These are phyloP conservation scores for Amphipoea oculea DNA, from an alignment of 2,888 invertebrate genomes.

Conservation along the genomic window DNA sequence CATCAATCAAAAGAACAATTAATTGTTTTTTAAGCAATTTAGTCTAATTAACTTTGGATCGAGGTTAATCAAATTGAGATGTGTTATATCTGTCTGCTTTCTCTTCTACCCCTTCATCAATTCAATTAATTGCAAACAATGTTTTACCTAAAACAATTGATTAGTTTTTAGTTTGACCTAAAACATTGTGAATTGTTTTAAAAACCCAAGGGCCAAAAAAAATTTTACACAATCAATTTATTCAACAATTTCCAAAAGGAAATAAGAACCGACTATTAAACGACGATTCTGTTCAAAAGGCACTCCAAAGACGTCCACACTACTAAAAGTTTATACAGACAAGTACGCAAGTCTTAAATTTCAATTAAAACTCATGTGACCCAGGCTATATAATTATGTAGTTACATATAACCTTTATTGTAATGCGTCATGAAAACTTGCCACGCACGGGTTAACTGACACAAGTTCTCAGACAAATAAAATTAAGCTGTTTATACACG, in stretches of 20 bases:
- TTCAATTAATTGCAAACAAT: not conserved
- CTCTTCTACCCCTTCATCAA: not conserved
- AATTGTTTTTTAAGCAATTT: constrained; percentile 21
- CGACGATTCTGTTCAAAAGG: not conserved
- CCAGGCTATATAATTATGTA: not conserved
- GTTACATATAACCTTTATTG: constrained; percentile 10
- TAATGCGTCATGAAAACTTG: constrained; percentile 43
- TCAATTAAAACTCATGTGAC: constrained; percentile 13
- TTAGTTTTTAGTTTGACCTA: not conserved
- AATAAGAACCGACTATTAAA: no score
- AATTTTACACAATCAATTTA: not conserved
- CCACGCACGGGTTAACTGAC: constrained; percentile 24
- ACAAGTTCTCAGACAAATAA: constrained; percentile 54
- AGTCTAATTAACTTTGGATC: constrained; percentile 17
- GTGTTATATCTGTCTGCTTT: not conserved
- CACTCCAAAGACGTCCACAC: not conserved
- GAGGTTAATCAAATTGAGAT: constrained; percentile 5
- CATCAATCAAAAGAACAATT: constrained; percentile 45
- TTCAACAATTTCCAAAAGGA: not conserved
- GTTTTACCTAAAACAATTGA: not conserved
- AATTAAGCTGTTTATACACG: constrained; percentile 56
- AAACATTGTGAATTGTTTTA: not conserved
- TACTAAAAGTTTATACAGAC: constrained; percentile 1
- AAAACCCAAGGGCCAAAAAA: not conserved
- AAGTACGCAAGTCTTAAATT: constrained; percentile 3